A percentile compares a stretch with the other conserved stretches of the same genome.
phyloP scores from a whole-genome alignment of 2,888 invertebrate species.

The Oscheius sp. region DNA sequence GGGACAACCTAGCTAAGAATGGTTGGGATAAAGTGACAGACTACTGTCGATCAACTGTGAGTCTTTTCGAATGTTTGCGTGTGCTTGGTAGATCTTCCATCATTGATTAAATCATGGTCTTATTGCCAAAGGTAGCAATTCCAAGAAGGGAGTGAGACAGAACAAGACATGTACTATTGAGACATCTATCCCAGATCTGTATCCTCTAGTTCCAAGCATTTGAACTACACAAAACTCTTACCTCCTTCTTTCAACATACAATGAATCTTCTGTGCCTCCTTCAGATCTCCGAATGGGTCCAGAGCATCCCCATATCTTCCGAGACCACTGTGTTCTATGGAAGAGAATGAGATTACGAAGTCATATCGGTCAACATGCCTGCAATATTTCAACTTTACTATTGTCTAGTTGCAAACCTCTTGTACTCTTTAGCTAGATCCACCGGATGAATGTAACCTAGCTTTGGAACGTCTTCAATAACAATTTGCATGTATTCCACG shows the following conservation, averaged over 20 bases:
- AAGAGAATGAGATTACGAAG: constrained; percentile 1
- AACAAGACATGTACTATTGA: too few relatives aligned
- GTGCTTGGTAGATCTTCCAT: too few relatives aligned
- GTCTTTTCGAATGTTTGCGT: too few relatives aligned
- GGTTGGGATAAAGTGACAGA: too few relatives aligned
- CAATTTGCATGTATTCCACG: neutral
- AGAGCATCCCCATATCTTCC: neutral
- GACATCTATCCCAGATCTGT: too few relatives aligned
- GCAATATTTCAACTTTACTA: neutral
- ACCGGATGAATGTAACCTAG: neutral
- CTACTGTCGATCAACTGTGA: too few relatives aligned
- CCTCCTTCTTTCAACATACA: constrained; percentile 13
- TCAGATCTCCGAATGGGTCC: neutral
- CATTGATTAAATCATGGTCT: too few relatives aligned
- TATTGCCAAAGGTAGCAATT: too few relatives aligned
- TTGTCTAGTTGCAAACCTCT: neutral
- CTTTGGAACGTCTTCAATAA: neutral
- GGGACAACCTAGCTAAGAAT: too few relatives aligned
- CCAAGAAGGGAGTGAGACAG: too few relatives aligned
- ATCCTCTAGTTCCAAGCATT: too few relatives aligned
- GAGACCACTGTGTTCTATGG: constrained; percentile 3
- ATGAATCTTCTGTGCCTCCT: neutral
- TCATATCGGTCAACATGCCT: neutral
- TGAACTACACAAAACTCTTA: neutral
- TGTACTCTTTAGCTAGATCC: neutral